Percentiles rank a stretch among this genome's conserved stretches.
phyloP scores from a whole-genome alignment of 2,888 invertebrate genomes.

The Papilio protenor region DNA sequence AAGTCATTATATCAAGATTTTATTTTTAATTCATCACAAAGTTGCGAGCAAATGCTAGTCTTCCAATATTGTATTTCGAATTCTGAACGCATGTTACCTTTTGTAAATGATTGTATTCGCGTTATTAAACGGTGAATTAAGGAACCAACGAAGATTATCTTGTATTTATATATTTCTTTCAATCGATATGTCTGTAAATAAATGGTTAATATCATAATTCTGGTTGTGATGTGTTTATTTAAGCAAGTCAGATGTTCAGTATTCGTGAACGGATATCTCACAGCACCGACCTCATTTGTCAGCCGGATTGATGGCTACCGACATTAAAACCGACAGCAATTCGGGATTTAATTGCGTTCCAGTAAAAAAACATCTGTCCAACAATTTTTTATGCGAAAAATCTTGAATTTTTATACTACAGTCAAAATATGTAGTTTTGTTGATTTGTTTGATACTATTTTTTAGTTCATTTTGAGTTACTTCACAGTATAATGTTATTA shows the following conservation, averaged over 20 bases:
- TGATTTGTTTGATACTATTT: neutral
- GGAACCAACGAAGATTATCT: neutral
- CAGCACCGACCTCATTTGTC: conserved; percentile 64
- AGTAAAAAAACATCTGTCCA: conserved; percentile 31
- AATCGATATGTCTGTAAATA: conserved; percentile 39
- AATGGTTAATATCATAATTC: conserved; percentile 65
- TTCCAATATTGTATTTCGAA: too few species aligned
- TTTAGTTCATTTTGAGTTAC: neutral
- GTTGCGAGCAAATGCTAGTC: too few species aligned
- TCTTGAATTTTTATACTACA: conserved; percentile 6
- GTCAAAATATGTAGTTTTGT: conserved; percentile 21
- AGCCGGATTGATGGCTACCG: conserved; percentile 48
- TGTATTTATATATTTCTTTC: conserved; percentile 8
- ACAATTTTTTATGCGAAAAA: conserved; percentile 22
- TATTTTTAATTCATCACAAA: too few species aligned
- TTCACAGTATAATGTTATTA: conserved; percentile 21
- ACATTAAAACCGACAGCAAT: conserved; percentile 47
- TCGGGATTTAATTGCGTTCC: conserved; percentile 42
- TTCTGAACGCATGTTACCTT: too few species aligned
- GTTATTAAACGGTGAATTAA: too few species aligned
- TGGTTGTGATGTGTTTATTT: conserved; percentile 64
- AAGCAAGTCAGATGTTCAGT: conserved; percentile 63
- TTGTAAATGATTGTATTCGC: neutral
- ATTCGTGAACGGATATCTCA: conserved; percentile 62
- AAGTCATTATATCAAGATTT: too few species aligned